Conservation (phyloP, 2,888 invertebrate genomes). For the Caenorhabditis zanzibari region DNA sequence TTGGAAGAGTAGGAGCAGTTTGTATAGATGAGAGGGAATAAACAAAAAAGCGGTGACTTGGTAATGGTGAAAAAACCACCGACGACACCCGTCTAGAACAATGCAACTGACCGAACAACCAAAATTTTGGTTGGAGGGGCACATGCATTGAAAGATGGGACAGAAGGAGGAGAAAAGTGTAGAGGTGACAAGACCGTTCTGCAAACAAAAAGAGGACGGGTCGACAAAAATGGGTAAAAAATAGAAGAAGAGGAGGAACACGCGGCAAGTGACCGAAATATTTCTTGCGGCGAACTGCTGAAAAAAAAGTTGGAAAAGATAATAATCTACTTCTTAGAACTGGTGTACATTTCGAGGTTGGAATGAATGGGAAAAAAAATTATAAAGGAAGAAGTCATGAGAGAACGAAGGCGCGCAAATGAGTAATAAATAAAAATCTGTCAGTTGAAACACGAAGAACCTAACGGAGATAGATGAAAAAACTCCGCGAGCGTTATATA, state of each 20-base stretch:
- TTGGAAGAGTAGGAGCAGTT: slow-evolving; percentile 26
- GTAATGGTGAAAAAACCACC: slow-evolving; percentile 42
- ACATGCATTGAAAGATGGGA: slow-evolving; percentile 36
- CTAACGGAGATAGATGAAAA: slow-evolving; percentile 11
- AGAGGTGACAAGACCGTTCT: slow-evolving; percentile 40
- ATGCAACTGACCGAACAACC: slow-evolving; percentile 18
- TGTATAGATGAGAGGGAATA: slow-evolving; percentile 52
- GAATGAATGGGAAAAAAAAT: neutral
- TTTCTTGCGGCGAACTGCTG: slow-evolving; percentile 29
- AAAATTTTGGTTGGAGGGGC: slow-evolving; percentile 22
- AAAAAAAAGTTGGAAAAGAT: slow-evolving; percentile 38
- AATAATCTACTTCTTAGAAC: slow-evolving; percentile 34
- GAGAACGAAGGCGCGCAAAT: slow-evolving; percentile 24
- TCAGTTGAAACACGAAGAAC: slow-evolving; percentile 29
- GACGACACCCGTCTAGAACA: slow-evolving; percentile 32
- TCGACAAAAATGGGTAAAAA: slow-evolving; percentile 32
- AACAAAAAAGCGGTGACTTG: slow-evolving; percentile 38
- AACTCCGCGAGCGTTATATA: slow-evolving; percentile 34
- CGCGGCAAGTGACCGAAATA: slow-evolving; percentile 49
- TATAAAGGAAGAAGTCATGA: neutral
- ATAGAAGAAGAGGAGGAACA: slow-evolving; percentile 15
- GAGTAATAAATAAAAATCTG: slow-evolving; percentile 47
- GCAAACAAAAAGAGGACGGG: slow-evolving; percentile 38
- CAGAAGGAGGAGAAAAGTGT: slow-evolving; percentile 11
- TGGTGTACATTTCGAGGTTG: slow-evolving; percentile 32